Conservation (phyloP, 2,113 vertebrate genomes). For the Callocephalon fimbriatum region DNA sequence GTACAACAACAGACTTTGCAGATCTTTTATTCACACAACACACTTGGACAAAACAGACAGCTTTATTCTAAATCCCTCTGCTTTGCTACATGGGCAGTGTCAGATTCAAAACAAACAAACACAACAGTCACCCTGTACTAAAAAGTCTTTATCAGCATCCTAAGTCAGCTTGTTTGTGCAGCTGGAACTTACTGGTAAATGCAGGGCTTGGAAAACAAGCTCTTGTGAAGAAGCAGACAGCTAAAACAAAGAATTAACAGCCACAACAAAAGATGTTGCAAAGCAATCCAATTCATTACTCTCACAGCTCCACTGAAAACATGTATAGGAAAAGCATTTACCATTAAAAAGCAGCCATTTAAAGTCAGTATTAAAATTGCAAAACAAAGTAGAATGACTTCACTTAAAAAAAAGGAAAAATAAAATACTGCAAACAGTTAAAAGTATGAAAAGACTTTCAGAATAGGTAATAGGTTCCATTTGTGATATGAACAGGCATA, state of each 20-base stretch:
- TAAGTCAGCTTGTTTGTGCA: constrained; percentile 11
- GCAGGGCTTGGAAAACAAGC: constrained; percentile 18
- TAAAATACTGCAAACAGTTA: neutral
- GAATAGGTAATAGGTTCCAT: neutral
- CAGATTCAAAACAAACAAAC: constrained; percentile 41
- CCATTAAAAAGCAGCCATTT: neutral
- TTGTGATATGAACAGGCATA: neutral
- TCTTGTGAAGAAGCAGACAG: neutral
- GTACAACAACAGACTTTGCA: constrained; percentile 17
- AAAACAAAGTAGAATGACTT: neutral
- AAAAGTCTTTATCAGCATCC: constrained; percentile 50
- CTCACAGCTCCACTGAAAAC: neutral
- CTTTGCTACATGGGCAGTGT: neutral
- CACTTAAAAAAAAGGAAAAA: neutral
- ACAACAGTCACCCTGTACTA: neutral
- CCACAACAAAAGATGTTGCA: constrained; percentile 19
- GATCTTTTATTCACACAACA: constrained; percentile 25
- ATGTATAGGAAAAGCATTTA: neutral
- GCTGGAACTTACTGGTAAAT: constrained; percentile 51
- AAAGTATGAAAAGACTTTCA: neutral
- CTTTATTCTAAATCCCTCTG: constrained; percentile 40
- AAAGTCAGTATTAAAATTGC: neutral
- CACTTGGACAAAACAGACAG: neutral
- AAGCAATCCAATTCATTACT: constrained; percentile 19
- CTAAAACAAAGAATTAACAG: neutral